Evolutionary conservation across 2,888 invertebrate species (phyloP), one percentile per base, ranked within the genome.

Genomic region (Melolontha melolontha): DNA sequence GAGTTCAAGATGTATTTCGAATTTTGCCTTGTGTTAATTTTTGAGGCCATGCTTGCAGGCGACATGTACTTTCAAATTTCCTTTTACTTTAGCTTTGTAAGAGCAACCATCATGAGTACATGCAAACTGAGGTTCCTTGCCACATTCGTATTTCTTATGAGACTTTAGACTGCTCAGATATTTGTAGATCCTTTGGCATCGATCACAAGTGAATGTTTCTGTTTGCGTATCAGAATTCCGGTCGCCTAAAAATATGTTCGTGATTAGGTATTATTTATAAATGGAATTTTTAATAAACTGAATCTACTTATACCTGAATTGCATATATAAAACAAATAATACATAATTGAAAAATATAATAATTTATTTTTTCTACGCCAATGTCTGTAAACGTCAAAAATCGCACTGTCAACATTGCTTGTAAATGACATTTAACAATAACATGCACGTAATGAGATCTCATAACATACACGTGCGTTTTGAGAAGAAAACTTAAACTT

Each of bases 111-210:
- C 52, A 11, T 78, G 49, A 5, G 78, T 74, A 69, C 84, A 84
- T 27, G 70, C 72, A 73, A 84, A 85, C 71, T 78, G 79, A 7
- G 83, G 82, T 52, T 82, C 81, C 66, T 82, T 82, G 7, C 83
- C 84, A 67, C 86, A 85, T 70, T 84, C 63, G 54, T 42, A 66
- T 47, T 92, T 92, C 86, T 92, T 92, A 81, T 93, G 93, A 82
- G 92, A 92, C 70, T 92, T 87, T 77, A 93, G 85, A 69, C 94
- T 94, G 75, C 93, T 93, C 84, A 94, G 94, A 75, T 94, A 87
- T 82, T 94, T 94, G 85, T 95, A 95, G 71, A 92, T 90, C 74
- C 94, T 87, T 70, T 92, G 93, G 84, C 94, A 95, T 78, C 92
- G 92, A 66, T 91, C 89, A 83, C 93, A 93, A 67, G 89, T 87